Percentiles rank a stretch among this genome's conserved stretches.
These are phyloP conservation scores for Odiellus spinosus DNA, from an alignment of 2,888 invertebrate species.

Conservation along the genomic window DNA sequence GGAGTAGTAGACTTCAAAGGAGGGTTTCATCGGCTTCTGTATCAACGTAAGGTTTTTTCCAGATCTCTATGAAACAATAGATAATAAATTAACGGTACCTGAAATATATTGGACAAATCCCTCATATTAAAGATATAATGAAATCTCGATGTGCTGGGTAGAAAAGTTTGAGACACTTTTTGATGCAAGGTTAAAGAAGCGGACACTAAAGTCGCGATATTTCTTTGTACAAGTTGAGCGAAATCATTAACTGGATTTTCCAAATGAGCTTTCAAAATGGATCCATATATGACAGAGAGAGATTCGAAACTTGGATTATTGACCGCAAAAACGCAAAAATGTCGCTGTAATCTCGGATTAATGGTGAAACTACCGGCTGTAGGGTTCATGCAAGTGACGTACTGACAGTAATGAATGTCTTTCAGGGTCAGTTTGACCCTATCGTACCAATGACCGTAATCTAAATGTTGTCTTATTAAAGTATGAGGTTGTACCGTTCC, in stretches of 20 bases:
- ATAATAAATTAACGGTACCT: slow-evolving; percentile 38
- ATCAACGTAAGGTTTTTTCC: no score
- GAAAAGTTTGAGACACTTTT: slow-evolving; percentile 67
- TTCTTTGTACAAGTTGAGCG: slow-evolving; percentile 46
- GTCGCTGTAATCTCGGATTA: slow-evolving; percentile 68
- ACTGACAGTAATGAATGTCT: slow-evolving; percentile 92
- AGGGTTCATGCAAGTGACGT: slow-evolving; percentile 94
- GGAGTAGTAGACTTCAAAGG: no score
- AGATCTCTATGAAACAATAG: no score
- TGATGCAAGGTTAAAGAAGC: slow-evolving; percentile 72
- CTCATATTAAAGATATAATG: slow-evolving; percentile 92
- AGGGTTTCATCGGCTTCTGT: no score
- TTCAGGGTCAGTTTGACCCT: slow-evolving; percentile 71
- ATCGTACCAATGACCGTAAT: slow-evolving; percentile 95
- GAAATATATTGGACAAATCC: slow-evolving; percentile 87
- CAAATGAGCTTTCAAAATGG: slow-evolving; percentile 72
- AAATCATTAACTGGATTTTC: slow-evolving; percentile 66
- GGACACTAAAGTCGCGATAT: slow-evolving; percentile 54
- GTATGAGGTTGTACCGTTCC: slow-evolving; percentile 95
- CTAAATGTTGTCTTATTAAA: slow-evolving; percentile 81
- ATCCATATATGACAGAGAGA: slow-evolving; percentile 68
- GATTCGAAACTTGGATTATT: slow-evolving; percentile 75
- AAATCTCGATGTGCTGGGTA: slow-evolving; percentile 90
- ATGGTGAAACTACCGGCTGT: slow-evolving; percentile 94
- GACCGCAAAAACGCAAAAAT: slow-evolving; percentile 34